Base-by-base conservation (phyloP, 2,888 invertebrate species). In the Eupithecia subumbrata region DNA sequence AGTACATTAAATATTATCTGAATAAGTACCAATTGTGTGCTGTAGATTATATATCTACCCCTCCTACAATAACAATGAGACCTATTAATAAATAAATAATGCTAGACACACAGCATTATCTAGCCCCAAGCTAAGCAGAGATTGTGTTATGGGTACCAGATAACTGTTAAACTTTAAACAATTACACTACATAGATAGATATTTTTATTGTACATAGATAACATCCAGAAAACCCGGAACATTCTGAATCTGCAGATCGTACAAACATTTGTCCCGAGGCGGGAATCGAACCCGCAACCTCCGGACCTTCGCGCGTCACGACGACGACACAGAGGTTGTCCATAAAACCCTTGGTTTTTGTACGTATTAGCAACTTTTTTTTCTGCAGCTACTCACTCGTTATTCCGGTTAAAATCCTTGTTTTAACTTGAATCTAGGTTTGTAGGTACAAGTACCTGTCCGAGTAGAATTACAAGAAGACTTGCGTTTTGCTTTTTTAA, bases 61-160 rank as follows among this genome's bases (percentile, higher is more conserved):
- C 37, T n/a, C 40, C 40, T n/a, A 67, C 66, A 67, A 67, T 67
- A 40, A 40, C 66, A 67, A 66, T 66, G 34, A 66, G 64, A 37
- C 64, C 64, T 66, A 66, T 30, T 30, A 30, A 30, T 30, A 30
- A 30, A 30, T 30, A 2, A 30, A 30, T 30, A 30, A 30, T 30
- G 30, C 30, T 30, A 3, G 30, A 30, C 30, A 30, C 30, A 30
- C 30, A 30, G 30, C 30, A 30, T 30, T 30, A 30, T 30, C 30
- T 30, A 30, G 30, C 30, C 30, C 30, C 30, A 30, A 30, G 30
- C 30, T 30, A 30, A 30, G 30, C 30, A 1, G 3, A 30, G 30
- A 30, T 30, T 2, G 30, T 30, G 30, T 30, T 30, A 30, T 30
- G 30, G n/a, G n/a, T n/a, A n/a, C n/a, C n/a, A n/a, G n/a, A n/a